Evolutionary conservation across 2,888 invertebrate species (phyloP), one percentile per base, ranked within the genome.

Genomic region (Drosophila pegasa): DNA sequence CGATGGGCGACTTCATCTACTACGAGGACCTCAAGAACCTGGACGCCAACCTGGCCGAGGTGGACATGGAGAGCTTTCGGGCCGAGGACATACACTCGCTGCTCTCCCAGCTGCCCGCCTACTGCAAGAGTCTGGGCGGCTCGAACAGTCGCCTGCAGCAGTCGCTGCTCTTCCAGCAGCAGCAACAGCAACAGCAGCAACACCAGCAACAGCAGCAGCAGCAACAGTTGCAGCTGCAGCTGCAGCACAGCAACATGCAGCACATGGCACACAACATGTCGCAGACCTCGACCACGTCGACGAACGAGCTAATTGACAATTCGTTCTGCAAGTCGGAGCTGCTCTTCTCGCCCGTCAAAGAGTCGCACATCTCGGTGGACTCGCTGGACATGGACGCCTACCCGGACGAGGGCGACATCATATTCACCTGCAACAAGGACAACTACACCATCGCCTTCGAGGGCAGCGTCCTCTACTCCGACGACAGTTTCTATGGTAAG

Each of bases 391-490:
- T 97, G 93, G 97, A 97, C 91, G 94, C 95, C 82, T 92, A 92
- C 87, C 94, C 95, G 75, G 95, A 95, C 71, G 95, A 96, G 91
- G 95, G 96, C 89, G 97, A 97, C 89, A 96, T 97, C 90, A 95
- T 98, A 92, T 94, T 97, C 78, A 98, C 97, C 72, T 98, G 98
- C 92, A 96, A 97, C 92, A 97, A 98, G 93, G 96, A 97, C 93
- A 98, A 98, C 93, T 98, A 98, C 92, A 98, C 98, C 75, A 97
- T 98, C 89, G 98, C 98, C 79, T 98, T 98, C 89, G 97, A 98
- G 93, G 98, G 97, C 89, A 96, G 96, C 88, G 95, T 96, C 77
- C 95, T 96, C 93, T 96, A 96, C 92, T 96, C 97, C 57, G 97
- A 97, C 93, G 96, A 96, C 91, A 96, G 96, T 90, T 96, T 96